Conservation (phyloP, 2,113 vertebrate genomes). For the Mesembrinibis cayennensis region DNA sequence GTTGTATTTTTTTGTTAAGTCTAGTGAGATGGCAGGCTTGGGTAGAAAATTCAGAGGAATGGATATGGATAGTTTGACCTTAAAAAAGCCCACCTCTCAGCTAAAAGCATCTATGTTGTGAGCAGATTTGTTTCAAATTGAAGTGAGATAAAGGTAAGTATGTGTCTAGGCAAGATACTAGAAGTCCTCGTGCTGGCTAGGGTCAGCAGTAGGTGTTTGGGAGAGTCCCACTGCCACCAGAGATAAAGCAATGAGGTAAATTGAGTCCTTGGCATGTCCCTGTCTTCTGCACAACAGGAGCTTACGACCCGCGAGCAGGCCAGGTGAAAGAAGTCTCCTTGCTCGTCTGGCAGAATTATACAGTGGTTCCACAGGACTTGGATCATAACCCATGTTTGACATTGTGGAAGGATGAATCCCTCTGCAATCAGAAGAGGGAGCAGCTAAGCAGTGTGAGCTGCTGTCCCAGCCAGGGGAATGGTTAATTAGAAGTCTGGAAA, state of each 20-base stretch:
- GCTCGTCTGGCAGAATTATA: accelerated
- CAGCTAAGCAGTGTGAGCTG: not conserved
- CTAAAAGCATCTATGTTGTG: not conserved
- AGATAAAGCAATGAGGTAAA: not conserved
- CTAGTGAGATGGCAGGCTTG: not conserved
- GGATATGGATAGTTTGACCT: not conserved
- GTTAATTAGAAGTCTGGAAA: not conserved
- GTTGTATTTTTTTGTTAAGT: not conserved
- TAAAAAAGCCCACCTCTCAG: not conserved
- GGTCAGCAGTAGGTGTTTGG: not conserved
- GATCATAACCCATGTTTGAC: not conserved
- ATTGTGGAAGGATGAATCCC: not conserved
- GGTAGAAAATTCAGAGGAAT: not conserved
- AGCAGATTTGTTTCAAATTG: not conserved
- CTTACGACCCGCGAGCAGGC: not conserved
- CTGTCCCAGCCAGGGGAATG: not conserved
- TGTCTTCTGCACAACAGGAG: not conserved
- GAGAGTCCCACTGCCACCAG: not conserved
- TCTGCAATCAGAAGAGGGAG: not conserved
- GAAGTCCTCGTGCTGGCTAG: not conserved
- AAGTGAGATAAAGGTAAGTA: not conserved
- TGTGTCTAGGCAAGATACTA: not conserved
- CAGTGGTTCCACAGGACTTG: not conserved
- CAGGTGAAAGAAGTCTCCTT: not conserved
- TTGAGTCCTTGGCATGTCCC: not conserved